These are phyloP conservation scores for Tipula unca DNA, from an alignment of 2,888 invertebrate species.

Conservation along the genomic window DNA sequence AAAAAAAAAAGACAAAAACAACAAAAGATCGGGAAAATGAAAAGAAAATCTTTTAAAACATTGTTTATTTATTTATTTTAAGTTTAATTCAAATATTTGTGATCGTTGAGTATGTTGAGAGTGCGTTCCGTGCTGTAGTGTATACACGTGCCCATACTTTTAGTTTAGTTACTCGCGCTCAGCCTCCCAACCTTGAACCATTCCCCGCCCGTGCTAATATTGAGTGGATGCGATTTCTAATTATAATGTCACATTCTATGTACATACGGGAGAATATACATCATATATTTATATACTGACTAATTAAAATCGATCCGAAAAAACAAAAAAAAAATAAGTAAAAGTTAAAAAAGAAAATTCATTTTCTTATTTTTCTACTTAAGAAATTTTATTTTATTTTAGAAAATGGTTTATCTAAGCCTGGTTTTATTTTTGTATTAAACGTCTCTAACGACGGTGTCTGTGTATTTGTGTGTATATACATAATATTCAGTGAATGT, in stretches of 20 bases:
- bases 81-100: neutral
- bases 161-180: neutral
- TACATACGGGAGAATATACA: neutral
- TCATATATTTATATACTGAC: neutral
- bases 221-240: neutral
- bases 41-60: neutral
- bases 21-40: neutral
- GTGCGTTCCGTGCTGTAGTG: neutral
- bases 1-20: neutral
- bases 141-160: neutral
- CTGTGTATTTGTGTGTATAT: neutral
- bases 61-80: neutral
- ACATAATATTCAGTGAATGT: neutral
- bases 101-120: neutral
- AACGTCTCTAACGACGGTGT: neutral
- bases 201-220: neutral
- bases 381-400: neutral
- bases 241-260: neutral
- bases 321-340: neutral
- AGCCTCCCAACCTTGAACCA: neutral
- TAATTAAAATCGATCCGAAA: neutral
- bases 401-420: neutral
- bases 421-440: conserved; percentile 3
- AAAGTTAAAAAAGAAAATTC: neutral
- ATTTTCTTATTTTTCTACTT: conserved; percentile 14